Evolutionary conservation across 2,797 vertebrate species (phyloP), one percentile per base, ranked within the genome.

Genomic region (Clarias fuscus): DNA sequence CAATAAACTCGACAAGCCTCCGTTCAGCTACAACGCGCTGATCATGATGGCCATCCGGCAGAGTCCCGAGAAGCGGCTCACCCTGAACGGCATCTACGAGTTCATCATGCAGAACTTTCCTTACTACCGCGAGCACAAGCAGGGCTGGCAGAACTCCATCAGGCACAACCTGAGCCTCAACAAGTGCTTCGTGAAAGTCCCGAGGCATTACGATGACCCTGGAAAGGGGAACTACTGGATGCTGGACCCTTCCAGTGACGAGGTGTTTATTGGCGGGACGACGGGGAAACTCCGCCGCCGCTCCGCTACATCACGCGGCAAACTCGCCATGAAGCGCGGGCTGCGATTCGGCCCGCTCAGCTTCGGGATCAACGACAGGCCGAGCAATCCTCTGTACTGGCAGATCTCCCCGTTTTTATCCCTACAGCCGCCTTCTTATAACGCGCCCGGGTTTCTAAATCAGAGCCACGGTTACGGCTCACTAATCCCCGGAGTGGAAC

Each of bases 161-260:
- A 92, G 96, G 0, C 96, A 96, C 94, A 96, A 96, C 88, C 92
- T 96, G 11, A 96, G 95, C 90, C 95, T 96, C 71, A 96, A 96
- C 88, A 96, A 96, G 87, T 96, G 96, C 89, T 96, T 96, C 87
- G 95, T 96, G 0, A 96, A 96, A 91, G 96, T 96, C 40, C 96
- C 96, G 2, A 72, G 96, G n/a, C 95, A 96, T 91, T 96, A 96
- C 90, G 96, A 96, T 86, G 95, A 96, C 91, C 96, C 96, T 13
- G 96, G 96, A 0, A 96, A 96, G 85, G 96, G 96, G 0, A 96
- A 96, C 90, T 96, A 96, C 91, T 96, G 96, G 96, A 96, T 96
- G 95, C 84, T 96, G 86, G 96, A 96, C 91, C 96, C 96, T 10
- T 95, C 94, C 73, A 96, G 95, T 87, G 95, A 96, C 43, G 96